Base-by-base conservation (phyloP, 2,797 vertebrate species). In the Mareca penelope region DNA sequence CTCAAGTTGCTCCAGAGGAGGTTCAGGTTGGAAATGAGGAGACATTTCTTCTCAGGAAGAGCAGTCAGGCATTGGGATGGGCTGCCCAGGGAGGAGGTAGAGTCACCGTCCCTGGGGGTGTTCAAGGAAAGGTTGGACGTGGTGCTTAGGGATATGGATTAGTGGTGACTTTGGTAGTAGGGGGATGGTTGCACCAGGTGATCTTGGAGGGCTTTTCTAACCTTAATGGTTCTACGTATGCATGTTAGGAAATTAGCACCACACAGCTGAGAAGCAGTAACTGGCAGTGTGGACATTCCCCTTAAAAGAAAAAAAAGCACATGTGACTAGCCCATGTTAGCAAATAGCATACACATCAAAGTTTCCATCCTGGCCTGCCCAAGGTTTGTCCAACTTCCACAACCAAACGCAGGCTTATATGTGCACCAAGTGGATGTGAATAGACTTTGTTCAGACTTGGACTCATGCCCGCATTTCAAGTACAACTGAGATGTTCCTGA, bases 191-290 rank as follows among this genome's bases (percentile, higher is more conserved):
- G 46, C 7, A 48, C 12, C 22, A 48, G 46, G 7, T 48, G 46
- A 24, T 48, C 22, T 24, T 48, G 46, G 46, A 48, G 46, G 22
- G 4, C 46, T 48, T 24, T 23, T 24, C 46, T 4, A 48, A 24
- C 12, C 46, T 48, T 48, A 48, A 17, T 16, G 19, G 63, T 39
- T 12, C 65, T 7, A 11, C 1, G 56, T 31, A 10, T 37, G 6
- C 67, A 12, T 4, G 15, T 7, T 73, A 53, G 52, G 52, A 85
- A 91, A 73, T 15, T 4, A 53, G 44, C 57, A 78, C 31, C 33
- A 17, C 2, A 5, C 15, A 69, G 80, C 59, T 28, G 13, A 76
- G 39, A 55, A 92, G 14, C 0, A 0, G 6, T 35, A 46, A 65
- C 26, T 53, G 39, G 26, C 19, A 50, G 23, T 12, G 33, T 80